Evolutionary conservation across 2,888 invertebrate genomes (phyloP), one percentile per base, ranked within the genome.

Genomic region (Congeria kusceri): DNA sequence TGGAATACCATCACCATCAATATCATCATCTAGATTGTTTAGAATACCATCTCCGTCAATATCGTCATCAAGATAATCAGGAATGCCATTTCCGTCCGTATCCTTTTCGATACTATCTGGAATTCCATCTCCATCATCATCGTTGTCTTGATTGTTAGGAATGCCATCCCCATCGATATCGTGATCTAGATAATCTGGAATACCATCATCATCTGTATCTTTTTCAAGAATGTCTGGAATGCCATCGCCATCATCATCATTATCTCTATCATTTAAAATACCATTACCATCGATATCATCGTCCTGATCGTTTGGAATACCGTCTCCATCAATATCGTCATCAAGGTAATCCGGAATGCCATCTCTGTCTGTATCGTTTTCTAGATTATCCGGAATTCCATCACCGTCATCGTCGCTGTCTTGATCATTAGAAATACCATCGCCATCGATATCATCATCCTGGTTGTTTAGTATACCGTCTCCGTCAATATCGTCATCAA

Each of bases 211-310:
- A 84, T 92, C 92, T 44, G 84, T 79, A 65, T 91, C 90, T 57
- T 86, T 82, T 27, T 86, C 86, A 25, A 77, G 85, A 56, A 73
- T 56, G n/a, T 84, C 76, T 68, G 88, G 88, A 49, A 92, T 87
- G 5, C 92, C 92, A 72, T 92, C 91, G 25, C 88, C 87, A 57
- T 90, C 91, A 28, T 91, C 92, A 78, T 92, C 89, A 7, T 87
- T 87, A 83, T 92, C 87, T 88, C 58, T 20, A 61, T 80, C 64
- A 66, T 89, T 88, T 15, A 88, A 88, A 67, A 91, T 87, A 13
- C 90, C 91, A 73, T 91, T 89, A 20, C 86, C 86, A 63, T 91
- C 88, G 47, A 88, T 46, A 57, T 91, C 90, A 47, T 86, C 83
- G 83, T 53, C 53, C 47, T 58, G 18, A 53, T 53, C 20, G 53